These are phyloP conservation scores for Phalloptychus januarius DNA, from an alignment of 2,797 vertebrate species.

Conservation along the genomic window DNA sequence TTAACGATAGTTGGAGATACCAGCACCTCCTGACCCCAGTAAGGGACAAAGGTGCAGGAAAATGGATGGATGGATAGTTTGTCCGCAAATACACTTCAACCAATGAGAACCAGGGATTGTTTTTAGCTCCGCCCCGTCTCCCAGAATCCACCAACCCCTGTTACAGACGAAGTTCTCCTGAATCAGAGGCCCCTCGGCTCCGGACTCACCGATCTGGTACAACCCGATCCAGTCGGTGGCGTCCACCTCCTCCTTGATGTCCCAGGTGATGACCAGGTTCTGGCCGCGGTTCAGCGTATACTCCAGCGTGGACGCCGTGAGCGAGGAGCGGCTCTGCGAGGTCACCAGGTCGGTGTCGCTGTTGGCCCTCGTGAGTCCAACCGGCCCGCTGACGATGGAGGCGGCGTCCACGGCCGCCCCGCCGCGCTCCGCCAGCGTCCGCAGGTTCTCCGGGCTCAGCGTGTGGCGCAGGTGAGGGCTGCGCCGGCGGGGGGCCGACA, in stretches of 20 bases:
- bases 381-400: constrained; percentile 59
- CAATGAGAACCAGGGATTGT: no score
- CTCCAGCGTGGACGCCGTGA: constrained; percentile 94
- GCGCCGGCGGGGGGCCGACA: constrained; percentile 84
- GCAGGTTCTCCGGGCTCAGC: constrained; percentile 94
- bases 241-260: constrained; percentile 98
- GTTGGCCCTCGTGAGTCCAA: constrained; percentile 91
- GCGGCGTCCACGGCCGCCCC: constrained; percentile 47
- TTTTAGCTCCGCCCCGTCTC: no score
- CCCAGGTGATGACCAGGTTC: constrained; percentile 97
- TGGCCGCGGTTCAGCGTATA: constrained; percentile 91
- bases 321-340: constrained; percentile 92
- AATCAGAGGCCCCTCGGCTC: no score
- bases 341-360: constrained; percentile 97
- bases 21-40: no score
- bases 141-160: no score
- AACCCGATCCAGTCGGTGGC: constrained; percentile 98
- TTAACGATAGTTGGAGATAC: no score
- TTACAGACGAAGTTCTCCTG: no score
- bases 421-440: constrained; percentile 88
- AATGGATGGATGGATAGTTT: no score
- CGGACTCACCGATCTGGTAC: constrained; percentile 92
- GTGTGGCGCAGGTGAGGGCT: constrained; percentile 94
- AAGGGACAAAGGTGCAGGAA: no score
- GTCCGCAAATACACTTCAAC: no score